phyloP scores from a whole-genome alignment of 64 coral and sea anemone genomes.

The Hydrozoanthus tunicans region DNA sequence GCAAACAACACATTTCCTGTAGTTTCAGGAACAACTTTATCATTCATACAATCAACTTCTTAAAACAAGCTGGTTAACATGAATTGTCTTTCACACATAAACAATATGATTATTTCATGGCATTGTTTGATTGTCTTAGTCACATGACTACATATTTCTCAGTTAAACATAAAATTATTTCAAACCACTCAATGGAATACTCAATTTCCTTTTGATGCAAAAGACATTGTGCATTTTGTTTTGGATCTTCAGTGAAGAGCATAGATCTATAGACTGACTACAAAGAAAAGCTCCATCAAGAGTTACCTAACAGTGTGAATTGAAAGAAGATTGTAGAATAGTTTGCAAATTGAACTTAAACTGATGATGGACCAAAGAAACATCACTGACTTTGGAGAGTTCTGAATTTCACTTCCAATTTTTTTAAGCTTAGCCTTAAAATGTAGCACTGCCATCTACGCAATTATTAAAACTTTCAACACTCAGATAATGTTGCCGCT shows the following conservation, averaged over 20 bases:
- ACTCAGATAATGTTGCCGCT: neutral
- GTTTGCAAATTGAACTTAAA: neutral
- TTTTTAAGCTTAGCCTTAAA: neutral
- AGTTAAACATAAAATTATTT: constrained; percentile 6
- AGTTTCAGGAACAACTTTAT: neutral
- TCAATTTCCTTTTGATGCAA: constrained; percentile 49
- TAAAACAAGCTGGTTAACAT: neutral
- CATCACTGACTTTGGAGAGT: neutral
- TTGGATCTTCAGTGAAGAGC: constrained; percentile 36
- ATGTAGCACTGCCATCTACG: neutral
- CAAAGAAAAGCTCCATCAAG: neutral
- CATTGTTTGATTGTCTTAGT: constrained; percentile 1
- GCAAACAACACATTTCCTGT: constrained; percentile 6
- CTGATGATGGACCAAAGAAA: neutral
- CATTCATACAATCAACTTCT: no score
- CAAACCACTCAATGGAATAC: constrained; percentile 48
- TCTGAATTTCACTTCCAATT: neutral
- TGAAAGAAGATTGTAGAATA: neutral
- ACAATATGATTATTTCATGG: neutral
- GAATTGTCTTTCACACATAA: no score
- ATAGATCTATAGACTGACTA: neutral
- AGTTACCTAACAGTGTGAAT: neutral
- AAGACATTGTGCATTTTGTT: constrained; percentile 41
- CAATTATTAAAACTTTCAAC: neutral
- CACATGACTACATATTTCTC: constrained; percentile 11